Evolutionary conservation across 2,888 invertebrate species (phyloP), one percentile per base, ranked within the genome.

Genomic region (Drosophila phalerata): DNA sequence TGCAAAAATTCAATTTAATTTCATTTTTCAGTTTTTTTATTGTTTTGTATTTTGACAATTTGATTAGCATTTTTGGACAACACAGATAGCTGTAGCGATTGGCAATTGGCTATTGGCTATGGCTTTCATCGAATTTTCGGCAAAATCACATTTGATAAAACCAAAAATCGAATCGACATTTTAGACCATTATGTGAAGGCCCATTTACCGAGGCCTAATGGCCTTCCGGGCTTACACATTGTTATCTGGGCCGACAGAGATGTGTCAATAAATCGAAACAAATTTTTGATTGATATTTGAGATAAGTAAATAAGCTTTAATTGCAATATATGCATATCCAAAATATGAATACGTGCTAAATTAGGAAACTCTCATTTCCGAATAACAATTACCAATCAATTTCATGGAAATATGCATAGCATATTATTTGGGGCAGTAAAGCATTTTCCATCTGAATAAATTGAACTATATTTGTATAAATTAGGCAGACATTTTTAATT

Each of bases 21-120:
- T 38, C 25, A 19, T 25, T 47, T 32, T 61, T 52, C 42, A 10
- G 5, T 55, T 11, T 37, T 1, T n/a, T 3, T n/a, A 11, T n/a
- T 22, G 30, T 19, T 34, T 49, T 28, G n/a, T 47, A 32, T 49
- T 49, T 61, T 62, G 48, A 51, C 68, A 71, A 76, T 77, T 77
- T 56, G 64, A 79, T 79, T 77, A 76, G 68, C 61, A 49, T 57
- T 75, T 58, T 57, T 38, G 43, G 22, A 62, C 53, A 40, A n/a
- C 32, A 49, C 42, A 22, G 25, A 15, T 25, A 64, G 28, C 43
- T 56, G 19, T 43, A 32, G 15, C 25, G 25, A 38, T 38, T 22
- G 60, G n/a, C 55, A 9, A 32, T 55, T 9, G 55, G 40, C 34
- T 8, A 32, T 56, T 10, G 55, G 32, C 30, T 37, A 58, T 48